Percentiles rank a stretch among this genome's conserved stretches.
phyloP scores from a whole-genome alignment of 2,113 vertebrate species.

The Ochotona princeps region DNA sequence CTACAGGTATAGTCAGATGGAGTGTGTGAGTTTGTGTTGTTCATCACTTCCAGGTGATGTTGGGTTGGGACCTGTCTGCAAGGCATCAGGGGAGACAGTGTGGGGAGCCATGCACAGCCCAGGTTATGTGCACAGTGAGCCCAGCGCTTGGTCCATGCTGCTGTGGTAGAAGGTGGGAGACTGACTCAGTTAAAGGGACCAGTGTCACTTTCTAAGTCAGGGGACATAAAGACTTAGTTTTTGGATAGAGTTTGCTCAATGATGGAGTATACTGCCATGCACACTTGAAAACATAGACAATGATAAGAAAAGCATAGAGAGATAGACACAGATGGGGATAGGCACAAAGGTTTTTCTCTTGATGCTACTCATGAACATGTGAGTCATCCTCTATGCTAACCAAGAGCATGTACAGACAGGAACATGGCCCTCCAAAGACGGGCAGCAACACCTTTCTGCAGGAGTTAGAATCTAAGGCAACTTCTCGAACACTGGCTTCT shows the following conservation, averaged over 20 bases:
- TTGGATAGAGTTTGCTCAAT: no score
- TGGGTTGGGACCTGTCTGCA: accelerated
- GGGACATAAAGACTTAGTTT: not conserved
- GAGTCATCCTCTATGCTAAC: not conserved
- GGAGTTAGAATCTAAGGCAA: not conserved
- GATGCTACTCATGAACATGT: not conserved
- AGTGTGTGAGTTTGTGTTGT: not conserved
- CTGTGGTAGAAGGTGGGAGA: not conserved
- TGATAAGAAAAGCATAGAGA: no score
- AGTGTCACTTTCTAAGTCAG: not conserved
- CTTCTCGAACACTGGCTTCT: not conserved
- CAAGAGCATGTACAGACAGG: not conserved
- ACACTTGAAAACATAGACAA: no score
- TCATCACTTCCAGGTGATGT: not conserved
- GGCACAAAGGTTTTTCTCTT: constrained; percentile 17
- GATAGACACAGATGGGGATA: no score
- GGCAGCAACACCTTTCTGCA: not conserved
- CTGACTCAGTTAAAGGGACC: not conserved
- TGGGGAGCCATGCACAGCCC: not conserved
- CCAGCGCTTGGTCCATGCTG: not conserved
- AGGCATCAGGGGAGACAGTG: no score
- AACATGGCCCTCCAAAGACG: not conserved
- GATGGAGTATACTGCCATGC: no score
- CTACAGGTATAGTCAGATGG: not conserved
- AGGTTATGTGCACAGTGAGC: not conserved